Evolutionary conservation across 2,888 invertebrate genomes (phyloP).

Genomic region (Eilema sororculum): DNA sequence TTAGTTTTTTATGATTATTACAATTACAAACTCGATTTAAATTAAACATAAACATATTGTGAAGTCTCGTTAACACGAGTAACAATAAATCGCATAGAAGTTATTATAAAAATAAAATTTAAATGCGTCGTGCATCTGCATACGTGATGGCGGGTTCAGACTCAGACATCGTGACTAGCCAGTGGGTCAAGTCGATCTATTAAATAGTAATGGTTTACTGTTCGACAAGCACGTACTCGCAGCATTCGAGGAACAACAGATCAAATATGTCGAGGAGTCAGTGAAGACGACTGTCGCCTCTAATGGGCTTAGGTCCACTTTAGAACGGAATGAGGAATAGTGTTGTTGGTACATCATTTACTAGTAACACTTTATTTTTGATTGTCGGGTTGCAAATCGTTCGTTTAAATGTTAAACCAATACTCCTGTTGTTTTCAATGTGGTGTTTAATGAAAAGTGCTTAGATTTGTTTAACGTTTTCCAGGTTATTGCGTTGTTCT

Average conservation of each 20-base stretch:
- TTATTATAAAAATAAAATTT: conserved; percentile 37
- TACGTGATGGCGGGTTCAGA: conserved; percentile 46
- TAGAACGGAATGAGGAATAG: conserved; percentile 12
- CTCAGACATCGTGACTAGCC: conserved; percentile 70
- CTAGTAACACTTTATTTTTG: background rate
- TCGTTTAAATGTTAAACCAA: background rate
- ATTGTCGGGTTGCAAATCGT: background rate
- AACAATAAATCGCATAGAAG: conserved; percentile 26
- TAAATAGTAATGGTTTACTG: conserved; percentile 69
- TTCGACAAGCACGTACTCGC: conserved; percentile 58
- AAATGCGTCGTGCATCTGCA: conserved; percentile 48
- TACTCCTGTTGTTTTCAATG: background rate
- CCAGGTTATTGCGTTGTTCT: too few species aligned
- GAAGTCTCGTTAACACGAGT: conserved; percentile 11
- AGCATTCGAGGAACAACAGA: conserved; percentile 46
- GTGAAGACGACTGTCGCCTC: conserved; percentile 47
- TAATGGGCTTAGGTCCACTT: conserved; percentile 39
- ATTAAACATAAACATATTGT: background rate
- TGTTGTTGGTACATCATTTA: conserved; percentile 13
- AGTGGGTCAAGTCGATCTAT: conserved; percentile 78
- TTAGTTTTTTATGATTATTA: too few species aligned
- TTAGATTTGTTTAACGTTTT: too few species aligned
- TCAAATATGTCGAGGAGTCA: conserved; percentile 45
- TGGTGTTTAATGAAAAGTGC: too few species aligned
- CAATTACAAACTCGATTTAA: background rate